These are phyloP conservation scores for Dasypolia templi DNA, from an alignment of 2,888 invertebrate genomes.

Conservation along the genomic window DNA sequence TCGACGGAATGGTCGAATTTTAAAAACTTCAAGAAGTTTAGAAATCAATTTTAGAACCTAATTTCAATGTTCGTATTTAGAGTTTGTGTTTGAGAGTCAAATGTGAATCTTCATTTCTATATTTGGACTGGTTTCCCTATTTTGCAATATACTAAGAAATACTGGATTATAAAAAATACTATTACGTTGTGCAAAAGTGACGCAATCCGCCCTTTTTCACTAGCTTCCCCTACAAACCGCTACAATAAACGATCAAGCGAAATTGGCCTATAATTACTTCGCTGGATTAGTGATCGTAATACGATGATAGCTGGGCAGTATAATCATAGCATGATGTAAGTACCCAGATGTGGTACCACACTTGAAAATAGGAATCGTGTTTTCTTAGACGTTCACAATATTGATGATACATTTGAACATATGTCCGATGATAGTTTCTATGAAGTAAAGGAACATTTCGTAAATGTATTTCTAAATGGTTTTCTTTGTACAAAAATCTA, in stretches of 20 bases:
- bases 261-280: conserved; percentile 43
- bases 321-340: conserved; percentile 37
- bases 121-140: not conserved
- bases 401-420: not conserved
- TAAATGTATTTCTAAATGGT: conserved; percentile 1
- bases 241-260: conserved; percentile 41
- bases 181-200: conserved; percentile 7
- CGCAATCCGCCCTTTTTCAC: conserved; percentile 33
- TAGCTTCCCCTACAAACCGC: conserved; percentile 5
- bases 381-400: not conserved
- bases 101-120: not conserved
- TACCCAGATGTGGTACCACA: conserved; percentile 32
- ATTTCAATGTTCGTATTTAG: not conserved
- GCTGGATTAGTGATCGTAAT: conserved; percentile 36
- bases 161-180: not conserved
- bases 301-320: conserved; percentile 29
- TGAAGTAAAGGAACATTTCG: not conserved
- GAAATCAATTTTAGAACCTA: not conserved
- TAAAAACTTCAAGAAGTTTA: not conserved
- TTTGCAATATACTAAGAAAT: not conserved
- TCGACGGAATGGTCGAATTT: not conserved
- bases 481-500: conserved; percentile 55
- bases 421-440: not conserved
- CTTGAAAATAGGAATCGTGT: conserved; percentile 18
- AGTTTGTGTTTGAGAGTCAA: not conserved